These are phyloP conservation scores for Crotalus helleri DNA, from an alignment of 2,113 vertebrate genomes.

Conservation along the genomic window DNA sequence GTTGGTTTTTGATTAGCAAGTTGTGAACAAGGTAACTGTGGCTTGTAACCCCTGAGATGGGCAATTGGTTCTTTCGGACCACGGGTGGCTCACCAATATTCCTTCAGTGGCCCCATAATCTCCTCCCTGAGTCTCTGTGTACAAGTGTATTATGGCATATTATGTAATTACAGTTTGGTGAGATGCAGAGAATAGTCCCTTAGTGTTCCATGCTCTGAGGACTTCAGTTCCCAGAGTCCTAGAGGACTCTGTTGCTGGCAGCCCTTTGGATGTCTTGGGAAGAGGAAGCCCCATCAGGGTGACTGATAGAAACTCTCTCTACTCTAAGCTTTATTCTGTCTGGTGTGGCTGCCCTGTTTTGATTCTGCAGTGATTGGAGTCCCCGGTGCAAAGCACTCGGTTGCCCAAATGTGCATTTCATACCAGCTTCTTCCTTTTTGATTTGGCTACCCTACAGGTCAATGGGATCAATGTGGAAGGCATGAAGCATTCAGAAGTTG, in stretches of 20 bases:
- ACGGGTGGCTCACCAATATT: neutral
- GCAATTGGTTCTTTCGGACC: neutral
- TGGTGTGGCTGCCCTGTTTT: neutral
- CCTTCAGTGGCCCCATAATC: neutral
- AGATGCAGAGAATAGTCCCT: neutral
- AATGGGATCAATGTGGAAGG: conserved; percentile 82
- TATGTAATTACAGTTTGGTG: neutral
- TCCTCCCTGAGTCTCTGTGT: neutral
- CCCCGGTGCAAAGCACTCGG: too few species aligned
- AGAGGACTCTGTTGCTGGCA: too few species aligned
- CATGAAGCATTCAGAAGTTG: conserved; percentile 87
- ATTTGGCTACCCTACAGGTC: conserved; percentile 68
- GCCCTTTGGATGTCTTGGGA: neutral
- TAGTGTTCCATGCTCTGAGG: neutral
- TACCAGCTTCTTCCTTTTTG: neutral
- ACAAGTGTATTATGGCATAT: neutral
- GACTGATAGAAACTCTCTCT: neutral
- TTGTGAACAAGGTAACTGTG: neutral
- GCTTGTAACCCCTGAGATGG: neutral
- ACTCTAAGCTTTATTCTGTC: neutral
- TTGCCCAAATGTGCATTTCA: neutral
- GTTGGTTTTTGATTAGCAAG: neutral
- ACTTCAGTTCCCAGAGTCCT: neutral
- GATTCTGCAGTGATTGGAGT: too few species aligned
- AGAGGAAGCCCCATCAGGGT: neutral